These are phyloP conservation scores for Onychomys torridus DNA, from an alignment of 2,797 vertebrate genomes.

Conservation along the genomic window DNA sequence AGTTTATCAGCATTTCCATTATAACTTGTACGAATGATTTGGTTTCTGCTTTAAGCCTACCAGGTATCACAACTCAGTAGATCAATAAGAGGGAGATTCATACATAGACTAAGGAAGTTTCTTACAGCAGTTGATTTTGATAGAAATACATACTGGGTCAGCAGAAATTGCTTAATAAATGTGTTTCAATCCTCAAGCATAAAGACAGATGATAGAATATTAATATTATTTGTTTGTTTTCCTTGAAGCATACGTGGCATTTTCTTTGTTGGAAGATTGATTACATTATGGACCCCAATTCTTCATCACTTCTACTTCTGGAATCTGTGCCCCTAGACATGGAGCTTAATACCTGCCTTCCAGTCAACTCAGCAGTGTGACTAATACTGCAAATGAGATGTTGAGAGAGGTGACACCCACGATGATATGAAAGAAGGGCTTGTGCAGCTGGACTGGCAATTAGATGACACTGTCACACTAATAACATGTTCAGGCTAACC, in stretches of 20 bases:
- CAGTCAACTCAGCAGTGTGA: background rate
- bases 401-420: background rate
- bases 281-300: background rate
- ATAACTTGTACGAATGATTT: conserved; percentile 50
- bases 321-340: background rate
- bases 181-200: background rate
- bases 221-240: conserved; percentile 43
- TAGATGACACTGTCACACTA: background rate
- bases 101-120: background rate
- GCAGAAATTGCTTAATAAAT: conserved; percentile 35
- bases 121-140: conserved; percentile 11
- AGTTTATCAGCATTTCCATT: background rate
- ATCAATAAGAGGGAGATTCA: background rate
- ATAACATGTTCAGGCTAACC: background rate
- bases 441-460: background rate
- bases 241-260: background rate
- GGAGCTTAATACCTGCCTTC: conserved; percentile 38
- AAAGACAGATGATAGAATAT: conserved; percentile 28
- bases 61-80: background rate
- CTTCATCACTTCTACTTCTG: background rate
- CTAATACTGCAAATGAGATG: background rate
- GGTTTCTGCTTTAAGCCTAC: conserved; percentile 27
- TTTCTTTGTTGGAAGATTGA: conserved; percentile 42
- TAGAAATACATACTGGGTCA: conserved; percentile 26
- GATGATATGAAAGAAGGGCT: background rate